phyloP scores from a whole-genome alignment of 2,888 invertebrate species.

The Pocota personata region DNA sequence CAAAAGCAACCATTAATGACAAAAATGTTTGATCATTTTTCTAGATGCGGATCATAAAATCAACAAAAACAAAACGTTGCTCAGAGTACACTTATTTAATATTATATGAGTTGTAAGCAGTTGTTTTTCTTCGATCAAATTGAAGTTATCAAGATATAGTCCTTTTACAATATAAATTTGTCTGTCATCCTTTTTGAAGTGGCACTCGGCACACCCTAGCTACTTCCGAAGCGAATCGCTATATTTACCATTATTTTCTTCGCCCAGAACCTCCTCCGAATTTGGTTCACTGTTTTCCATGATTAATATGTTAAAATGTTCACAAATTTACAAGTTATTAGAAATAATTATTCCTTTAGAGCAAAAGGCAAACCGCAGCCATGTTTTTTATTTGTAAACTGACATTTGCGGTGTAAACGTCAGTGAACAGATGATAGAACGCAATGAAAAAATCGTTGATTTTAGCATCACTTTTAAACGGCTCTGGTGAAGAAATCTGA shows the following conservation, averaged over 20 bases:
- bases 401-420: slow-evolving; percentile 32
- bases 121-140: too few species aligned
- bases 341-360: slow-evolving; percentile 29
- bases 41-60: too few species aligned
- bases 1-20: neutral
- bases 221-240: neutral
- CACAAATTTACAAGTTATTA: slow-evolving; percentile 1
- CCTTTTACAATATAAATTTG: neutral
- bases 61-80: too few species aligned
- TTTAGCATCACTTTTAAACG: neutral
- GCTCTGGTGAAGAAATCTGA: neutral
- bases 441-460: neutral
- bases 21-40: too few species aligned
- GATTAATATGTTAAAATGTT: neutral
- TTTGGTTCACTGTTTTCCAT: slow-evolving; percentile 54
- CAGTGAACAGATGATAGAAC: slow-evolving; percentile 20
- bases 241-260: slow-evolving; percentile 58
- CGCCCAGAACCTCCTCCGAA: slow-evolving; percentile 43
- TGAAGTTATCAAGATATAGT: too few species aligned
- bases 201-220: neutral
- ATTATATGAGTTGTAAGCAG: too few species aligned
- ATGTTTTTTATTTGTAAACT: slow-evolving; percentile 57
- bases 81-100: too few species aligned
- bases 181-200: neutral
- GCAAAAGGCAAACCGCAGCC: slow-evolving; percentile 42